These are phyloP conservation scores for Drosophila mulleri DNA, from an alignment of 2,888 invertebrate species.

Conservation along the genomic window DNA sequence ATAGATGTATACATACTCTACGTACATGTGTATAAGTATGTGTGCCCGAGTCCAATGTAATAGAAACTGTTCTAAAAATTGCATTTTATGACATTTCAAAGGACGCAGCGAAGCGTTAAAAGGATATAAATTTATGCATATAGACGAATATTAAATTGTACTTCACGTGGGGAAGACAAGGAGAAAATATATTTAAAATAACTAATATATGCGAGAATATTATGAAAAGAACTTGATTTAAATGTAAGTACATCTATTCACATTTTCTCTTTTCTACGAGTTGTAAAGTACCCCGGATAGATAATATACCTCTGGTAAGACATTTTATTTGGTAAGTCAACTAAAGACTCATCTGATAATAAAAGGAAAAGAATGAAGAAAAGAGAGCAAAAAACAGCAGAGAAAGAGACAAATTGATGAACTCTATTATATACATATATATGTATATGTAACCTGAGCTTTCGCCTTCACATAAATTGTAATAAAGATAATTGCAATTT, in stretches of 20 bases:
- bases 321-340: no score
- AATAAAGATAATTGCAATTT: constrained; percentile 7
- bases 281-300: no score
- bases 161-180: not conserved
- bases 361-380: no score
- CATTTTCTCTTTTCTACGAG: no score
- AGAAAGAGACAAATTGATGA: no score
- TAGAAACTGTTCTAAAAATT: constrained; percentile 13
- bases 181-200: not conserved
- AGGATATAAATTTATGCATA: not conserved
- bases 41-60: not conserved
- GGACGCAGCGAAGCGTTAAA: constrained; percentile 9
- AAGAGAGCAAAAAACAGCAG: no score
- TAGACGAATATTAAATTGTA: not conserved
- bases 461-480: not conserved
- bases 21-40: not conserved
- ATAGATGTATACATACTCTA: not conserved
- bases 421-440: not conserved
- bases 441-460: not conserved
- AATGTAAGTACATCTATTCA: not conserved
- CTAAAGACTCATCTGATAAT: no score
- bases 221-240: not conserved
- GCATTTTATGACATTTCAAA: constrained; percentile 20
- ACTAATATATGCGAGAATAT: not conserved
- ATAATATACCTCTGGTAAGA: no score